phyloP scores from a whole-genome alignment of 2,113 vertebrate genomes.

The Sceloporus undulatus region DNA sequence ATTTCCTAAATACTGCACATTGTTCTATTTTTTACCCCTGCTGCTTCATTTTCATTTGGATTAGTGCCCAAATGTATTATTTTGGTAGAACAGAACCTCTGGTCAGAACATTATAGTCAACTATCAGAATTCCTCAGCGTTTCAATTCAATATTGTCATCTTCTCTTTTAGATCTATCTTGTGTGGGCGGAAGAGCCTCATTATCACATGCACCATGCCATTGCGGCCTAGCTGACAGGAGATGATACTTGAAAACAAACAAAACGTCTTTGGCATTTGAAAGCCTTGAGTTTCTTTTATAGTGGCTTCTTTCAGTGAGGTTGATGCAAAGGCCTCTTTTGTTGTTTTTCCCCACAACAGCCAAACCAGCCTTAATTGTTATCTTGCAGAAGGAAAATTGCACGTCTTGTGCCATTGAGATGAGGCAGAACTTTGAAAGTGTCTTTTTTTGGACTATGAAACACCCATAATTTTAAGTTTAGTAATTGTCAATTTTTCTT shows the following conservation, averaged over 20 bases:
- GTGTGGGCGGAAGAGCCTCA: not conserved
- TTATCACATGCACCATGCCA: not conserved
- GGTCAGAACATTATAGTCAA: not conserved
- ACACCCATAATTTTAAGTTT: not conserved
- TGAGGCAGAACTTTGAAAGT: too few species aligned
- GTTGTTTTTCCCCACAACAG: not conserved
- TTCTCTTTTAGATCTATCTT: not conserved
- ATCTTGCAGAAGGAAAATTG: not conserved
- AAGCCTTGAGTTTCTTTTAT: not conserved
- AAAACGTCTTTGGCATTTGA: not conserved
- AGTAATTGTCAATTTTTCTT: not conserved
- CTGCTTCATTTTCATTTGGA: not conserved
- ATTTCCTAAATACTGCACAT: not conserved
- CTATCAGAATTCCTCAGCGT: not conserved
- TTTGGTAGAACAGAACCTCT: not conserved
- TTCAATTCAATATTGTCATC: not conserved
- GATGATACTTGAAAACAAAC: not conserved
- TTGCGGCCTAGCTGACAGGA: not conserved
- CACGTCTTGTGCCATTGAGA: not conserved
- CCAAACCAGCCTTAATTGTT: not conserved
- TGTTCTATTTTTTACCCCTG: not conserved
- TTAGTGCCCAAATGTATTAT: not conserved
- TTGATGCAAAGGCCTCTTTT: not conserved
- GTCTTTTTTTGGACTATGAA: too few species aligned
- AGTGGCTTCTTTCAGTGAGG: not conserved